These are phyloP conservation scores for Tetragonula carbonaria DNA, from an alignment of 2,888 invertebrate species.

Conservation along the genomic window DNA sequence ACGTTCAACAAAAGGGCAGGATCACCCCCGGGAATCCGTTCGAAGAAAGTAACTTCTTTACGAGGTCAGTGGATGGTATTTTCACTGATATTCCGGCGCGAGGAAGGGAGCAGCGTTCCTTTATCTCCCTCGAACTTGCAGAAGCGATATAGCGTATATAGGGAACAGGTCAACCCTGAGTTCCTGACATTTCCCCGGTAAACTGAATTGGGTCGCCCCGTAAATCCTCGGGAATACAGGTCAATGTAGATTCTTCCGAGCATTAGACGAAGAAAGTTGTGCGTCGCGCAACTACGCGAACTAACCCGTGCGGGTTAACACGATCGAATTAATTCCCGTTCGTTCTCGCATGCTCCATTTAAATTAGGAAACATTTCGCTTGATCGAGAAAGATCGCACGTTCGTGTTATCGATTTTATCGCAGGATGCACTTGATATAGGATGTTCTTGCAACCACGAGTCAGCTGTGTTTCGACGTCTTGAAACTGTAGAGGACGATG, in stretches of 20 bases:
- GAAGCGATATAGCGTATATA: conserved; percentile 43
- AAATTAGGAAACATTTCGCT: not conserved
- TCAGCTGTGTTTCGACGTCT: not conserved
- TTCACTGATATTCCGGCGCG: conserved; percentile 35
- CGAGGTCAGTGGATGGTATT: conserved; percentile 47
- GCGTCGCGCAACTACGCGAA: no score
- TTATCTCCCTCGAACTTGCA: conserved; percentile 23
- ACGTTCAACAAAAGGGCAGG: conserved; percentile 11
- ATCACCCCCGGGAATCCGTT: conserved; percentile 13
- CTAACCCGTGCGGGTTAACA: conserved; percentile 30
- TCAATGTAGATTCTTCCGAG: conserved; percentile 47
- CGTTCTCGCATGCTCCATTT: not conserved
- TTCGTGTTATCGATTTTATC: not conserved
- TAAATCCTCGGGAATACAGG: conserved; percentile 59
- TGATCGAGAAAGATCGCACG: not conserved
- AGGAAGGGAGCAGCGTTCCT: conserved; percentile 27
- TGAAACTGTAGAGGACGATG: not conserved
- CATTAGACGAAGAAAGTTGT: conserved; percentile 25
- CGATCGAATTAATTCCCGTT: conserved; percentile 27
- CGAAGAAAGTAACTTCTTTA: conserved; percentile 41
- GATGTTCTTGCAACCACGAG: not conserved
- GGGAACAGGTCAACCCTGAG: conserved; percentile 52
- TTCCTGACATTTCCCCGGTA: conserved; percentile 63
- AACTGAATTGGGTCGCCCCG: conserved; percentile 62
- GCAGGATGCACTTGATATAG: not conserved